Conservation (phyloP, 2,888 invertebrate species). For the Tenthredo scrophulariae region DNA sequence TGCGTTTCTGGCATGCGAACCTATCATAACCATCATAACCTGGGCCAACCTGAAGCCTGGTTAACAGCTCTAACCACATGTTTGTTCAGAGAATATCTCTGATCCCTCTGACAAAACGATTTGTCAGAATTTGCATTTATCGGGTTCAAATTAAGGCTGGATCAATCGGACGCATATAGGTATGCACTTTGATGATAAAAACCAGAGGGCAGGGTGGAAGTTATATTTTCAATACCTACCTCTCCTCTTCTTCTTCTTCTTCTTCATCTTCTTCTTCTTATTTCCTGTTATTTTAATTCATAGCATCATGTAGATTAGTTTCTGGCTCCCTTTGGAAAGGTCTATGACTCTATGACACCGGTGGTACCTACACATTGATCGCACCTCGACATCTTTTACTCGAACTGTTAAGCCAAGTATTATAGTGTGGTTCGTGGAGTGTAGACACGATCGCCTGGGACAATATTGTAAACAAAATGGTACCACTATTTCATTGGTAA, state of each 20-base stretch:
- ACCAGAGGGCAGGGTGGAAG: not conserved
- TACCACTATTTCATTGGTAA: slow-evolving; percentile 78
- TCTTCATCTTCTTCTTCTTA: not conserved
- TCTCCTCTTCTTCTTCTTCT: not conserved
- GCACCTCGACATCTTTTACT: not conserved
- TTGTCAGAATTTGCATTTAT: slow-evolving; percentile 41
- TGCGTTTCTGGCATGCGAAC: slow-evolving; percentile 76
- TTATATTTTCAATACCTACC: not conserved
- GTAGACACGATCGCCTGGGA: slow-evolving; percentile 57
- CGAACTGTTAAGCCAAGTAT: not conserved
- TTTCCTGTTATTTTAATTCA: not conserved
- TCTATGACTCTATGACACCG: not conserved
- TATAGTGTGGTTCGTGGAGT: not conserved
- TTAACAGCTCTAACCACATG: slow-evolving; percentile 71
- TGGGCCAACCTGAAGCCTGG: slow-evolving; percentile 68
- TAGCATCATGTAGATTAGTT: not conserved
- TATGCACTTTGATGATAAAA: not conserved
- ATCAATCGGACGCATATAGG: not conserved
- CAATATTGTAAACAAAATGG: slow-evolving; percentile 78
- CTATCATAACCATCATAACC: slow-evolving; percentile 77
- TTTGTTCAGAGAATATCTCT: slow-evolving; percentile 67
- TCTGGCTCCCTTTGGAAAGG: not conserved
- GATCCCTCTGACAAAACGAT: not conserved
- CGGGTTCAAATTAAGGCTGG: not conserved
- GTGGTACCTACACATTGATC: not conserved